These are phyloP conservation scores for Steinernema carpocapsae DNA, from an alignment of 2,888 invertebrate genomes.

Conservation along the genomic window DNA sequence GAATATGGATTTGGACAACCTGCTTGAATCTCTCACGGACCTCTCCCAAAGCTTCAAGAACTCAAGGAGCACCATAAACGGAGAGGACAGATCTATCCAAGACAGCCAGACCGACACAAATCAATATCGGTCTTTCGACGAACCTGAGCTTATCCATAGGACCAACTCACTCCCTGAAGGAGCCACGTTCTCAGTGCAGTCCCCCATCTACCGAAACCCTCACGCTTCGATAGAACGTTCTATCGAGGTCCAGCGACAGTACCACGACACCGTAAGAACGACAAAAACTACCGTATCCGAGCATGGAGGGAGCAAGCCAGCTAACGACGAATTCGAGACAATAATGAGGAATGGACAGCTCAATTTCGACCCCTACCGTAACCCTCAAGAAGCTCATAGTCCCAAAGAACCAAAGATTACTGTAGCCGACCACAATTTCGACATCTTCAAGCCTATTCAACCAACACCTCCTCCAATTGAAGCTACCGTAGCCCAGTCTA, in stretches of 20 bases:
- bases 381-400: neutral
- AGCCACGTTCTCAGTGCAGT: no score
- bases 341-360: neutral
- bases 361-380: no score
- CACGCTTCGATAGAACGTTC: neutral
- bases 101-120: slow-evolving; percentile 25
- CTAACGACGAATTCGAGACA: slow-evolving; percentile 12
- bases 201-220: neutral
- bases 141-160: no score
- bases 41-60: slow-evolving; percentile 14
- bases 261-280: neutral
- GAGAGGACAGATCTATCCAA: slow-evolving; percentile 13
- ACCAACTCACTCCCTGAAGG: no score
- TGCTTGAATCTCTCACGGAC: slow-evolving; percentile 30
- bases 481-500: neutral
- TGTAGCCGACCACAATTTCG: slow-evolving; percentile 24
- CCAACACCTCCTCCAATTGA: neutral
- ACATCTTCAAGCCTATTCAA: slow-evolving; percentile 22
- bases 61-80: slow-evolving; percentile 12
- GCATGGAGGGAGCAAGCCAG: neutral
- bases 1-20: slow-evolving; percentile 41
- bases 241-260: neutral
- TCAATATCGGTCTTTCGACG: neutral
- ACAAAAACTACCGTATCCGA: slow-evolving; percentile 28
- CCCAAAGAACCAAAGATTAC: slow-evolving; percentile 12